Evolutionary conservation across 2,797 vertebrate species (phyloP).

Genomic region (Cryptoprocta ferox): DNA sequence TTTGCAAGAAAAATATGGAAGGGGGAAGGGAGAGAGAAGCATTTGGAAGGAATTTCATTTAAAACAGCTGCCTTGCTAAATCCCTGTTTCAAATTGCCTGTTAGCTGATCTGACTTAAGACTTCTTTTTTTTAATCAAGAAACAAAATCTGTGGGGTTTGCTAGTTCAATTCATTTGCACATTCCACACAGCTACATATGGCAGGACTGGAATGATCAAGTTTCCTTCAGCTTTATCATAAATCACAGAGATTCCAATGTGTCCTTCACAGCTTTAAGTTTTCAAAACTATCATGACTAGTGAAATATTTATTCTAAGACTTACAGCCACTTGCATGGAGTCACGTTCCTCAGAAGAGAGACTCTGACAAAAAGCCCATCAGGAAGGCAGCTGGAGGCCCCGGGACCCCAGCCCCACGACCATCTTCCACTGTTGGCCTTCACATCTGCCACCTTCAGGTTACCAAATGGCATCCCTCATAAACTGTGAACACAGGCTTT

Average conservation of each 20-base stretch:
- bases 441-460: slow-evolving; percentile 74
- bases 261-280: slow-evolving; percentile 81
- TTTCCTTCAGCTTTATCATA: slow-evolving; percentile 80
- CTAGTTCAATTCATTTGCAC: slow-evolving; percentile 78
- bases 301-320: slow-evolving; percentile 81
- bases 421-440: slow-evolving; percentile 53
- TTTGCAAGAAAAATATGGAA: slow-evolving; percentile 31
- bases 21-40: slow-evolving; percentile 56
- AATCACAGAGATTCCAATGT: slow-evolving; percentile 81
- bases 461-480: slow-evolving; percentile 76
- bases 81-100: slow-evolving; percentile 79
- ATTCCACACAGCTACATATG: slow-evolving; percentile 75
- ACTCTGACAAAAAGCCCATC: slow-evolving; percentile 67
- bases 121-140: slow-evolving; percentile 79
- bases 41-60: slow-evolving; percentile 77
- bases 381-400: slow-evolving; percentile 72
- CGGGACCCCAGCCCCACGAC: not conserved
- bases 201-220: slow-evolving; percentile 74
- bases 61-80: slow-evolving; percentile 80
- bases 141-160: slow-evolving; percentile 80
- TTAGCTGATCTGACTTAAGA: slow-evolving; percentile 78
- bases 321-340: slow-evolving; percentile 68
- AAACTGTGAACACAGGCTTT: slow-evolving; percentile 58
- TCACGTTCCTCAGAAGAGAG: slow-evolving; percentile 71
- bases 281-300: slow-evolving; percentile 82